Evolutionary conservation across 2,797 vertebrate species (phyloP).

Genomic region (Holocentrus rufus): DNA sequence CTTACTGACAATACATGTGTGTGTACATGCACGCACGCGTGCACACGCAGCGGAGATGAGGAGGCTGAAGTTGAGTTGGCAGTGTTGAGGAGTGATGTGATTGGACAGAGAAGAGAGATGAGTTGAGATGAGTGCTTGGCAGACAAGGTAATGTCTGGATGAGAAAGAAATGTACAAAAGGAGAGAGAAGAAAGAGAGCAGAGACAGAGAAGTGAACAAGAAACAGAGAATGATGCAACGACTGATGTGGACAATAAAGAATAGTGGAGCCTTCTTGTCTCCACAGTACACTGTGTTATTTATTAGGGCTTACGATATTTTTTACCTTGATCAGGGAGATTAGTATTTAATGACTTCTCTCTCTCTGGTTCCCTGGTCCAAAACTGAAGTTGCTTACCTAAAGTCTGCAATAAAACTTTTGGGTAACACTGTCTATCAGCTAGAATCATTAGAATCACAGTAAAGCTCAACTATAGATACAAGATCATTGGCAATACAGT

Average conservation of each 20-base stretch:
- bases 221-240: constrained; percentile 28
- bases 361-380: no score
- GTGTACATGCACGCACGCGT: not conserved
- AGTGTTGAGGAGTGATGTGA: constrained; percentile 37
- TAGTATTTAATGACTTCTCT: not conserved
- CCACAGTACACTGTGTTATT: not conserved
- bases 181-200: constrained; percentile 5
- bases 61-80: constrained; percentile 40
- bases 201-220: constrained; percentile 14
- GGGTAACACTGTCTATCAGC: no score
- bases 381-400: no score
- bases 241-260: constrained; percentile 37
- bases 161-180: constrained; percentile 40
- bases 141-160: constrained; percentile 25
- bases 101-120: constrained; percentile 44
- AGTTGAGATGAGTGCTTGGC: constrained; percentile 30
- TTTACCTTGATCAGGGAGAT: not conserved
- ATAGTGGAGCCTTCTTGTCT: constrained; percentile 37
- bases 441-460: no score
- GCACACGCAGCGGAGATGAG: constrained; percentile 17
- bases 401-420: no score
- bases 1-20: constrained; percentile 8
- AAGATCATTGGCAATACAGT: no score
- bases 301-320: not conserved
- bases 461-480: no score